phyloP scores from a whole-genome alignment of 2,113 vertebrate species.

The Hydropotes inermis region DNA sequence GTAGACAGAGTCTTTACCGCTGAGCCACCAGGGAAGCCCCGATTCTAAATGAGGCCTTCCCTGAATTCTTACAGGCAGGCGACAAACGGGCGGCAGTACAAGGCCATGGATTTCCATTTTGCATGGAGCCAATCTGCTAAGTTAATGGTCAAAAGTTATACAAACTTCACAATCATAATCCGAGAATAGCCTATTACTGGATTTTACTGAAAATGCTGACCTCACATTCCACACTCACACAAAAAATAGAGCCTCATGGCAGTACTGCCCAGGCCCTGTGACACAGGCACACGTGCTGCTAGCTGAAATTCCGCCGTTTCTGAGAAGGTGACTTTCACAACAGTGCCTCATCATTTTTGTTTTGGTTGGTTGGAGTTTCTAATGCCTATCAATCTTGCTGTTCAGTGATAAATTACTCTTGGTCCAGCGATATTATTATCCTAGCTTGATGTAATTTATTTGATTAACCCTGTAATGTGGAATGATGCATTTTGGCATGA shows the following conservation, averaged over 20 bases:
- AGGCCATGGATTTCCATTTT: neutral
- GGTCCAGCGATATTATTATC: neutral
- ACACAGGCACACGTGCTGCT: fast-evolving
- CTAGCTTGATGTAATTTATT: neutral
- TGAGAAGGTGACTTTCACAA: neutral
- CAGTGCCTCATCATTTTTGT: neutral
- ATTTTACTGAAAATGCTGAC: neutral
- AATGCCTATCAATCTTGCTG: neutral
- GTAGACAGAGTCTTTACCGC: neutral
- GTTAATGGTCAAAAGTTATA: neutral
- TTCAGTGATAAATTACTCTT: neutral
- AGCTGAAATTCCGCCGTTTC: neutral
- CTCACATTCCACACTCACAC: neutral
- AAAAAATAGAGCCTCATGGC: neutral
- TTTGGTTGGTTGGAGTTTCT: neutral
- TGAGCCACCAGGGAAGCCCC: neutral
- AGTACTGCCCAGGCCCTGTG: fast-evolving
- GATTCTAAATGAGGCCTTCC: neutral
- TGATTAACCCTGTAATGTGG: neutral
- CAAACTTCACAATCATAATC: neutral
- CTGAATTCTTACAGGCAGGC: neutral
- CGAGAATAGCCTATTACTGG: neutral
- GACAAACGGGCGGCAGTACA: too few relatives aligned
- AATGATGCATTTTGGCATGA: neutral
- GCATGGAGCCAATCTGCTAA: neutral